Evolutionary conservation across 2,797 vertebrate genomes (phyloP), one percentile per base, ranked within the genome.

Genomic region (Enoplosus armatus): DNA sequence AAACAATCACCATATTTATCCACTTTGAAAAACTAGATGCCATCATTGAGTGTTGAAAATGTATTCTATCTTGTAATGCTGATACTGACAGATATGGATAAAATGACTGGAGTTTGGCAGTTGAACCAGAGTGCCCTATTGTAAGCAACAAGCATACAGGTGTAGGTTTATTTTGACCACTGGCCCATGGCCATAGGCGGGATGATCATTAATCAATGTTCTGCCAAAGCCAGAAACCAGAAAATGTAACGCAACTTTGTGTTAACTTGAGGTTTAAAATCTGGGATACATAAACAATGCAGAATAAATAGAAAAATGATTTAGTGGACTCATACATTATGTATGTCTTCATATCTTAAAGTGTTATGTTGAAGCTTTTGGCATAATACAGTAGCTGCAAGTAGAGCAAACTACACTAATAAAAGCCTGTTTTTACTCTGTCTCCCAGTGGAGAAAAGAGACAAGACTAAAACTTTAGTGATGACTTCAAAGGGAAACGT

Each of bases 401-500:
- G 39, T 18, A 35, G 62, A 72, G 47, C 14, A 43, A 53, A 51
- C 33, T 24, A 5, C 15, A 29, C 50, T 31, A 24, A 63, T 55
- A 47, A 6, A 37, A 77, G 33, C 70, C 27, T n/a, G 43, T 54
- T 63, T n/a, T 69, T 16, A 47, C 35, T 65, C 29, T 8, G 55
- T 33, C 41, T 63, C 27, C 53, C 65, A 41, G 54, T 22, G 20
- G 66, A 27, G 4, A 55, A 51, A n/a, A 62, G 3, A 72, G 31
- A 20, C 27, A 56, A 37, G 24, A 48, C 64, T 43, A 37, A 75
- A 67, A 43, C 59, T 60, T 33, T 12, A 16, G 27, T 26, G 14
- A 24, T 37, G 55, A 74, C 72, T 77, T 77, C 47, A 84, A 79
- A 68, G 53, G 16, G 22, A 54, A 67, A 27, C 59, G 47, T 59